phyloP scores from a whole-genome alignment of 1,140 invertebrate species.

The Paralvinella palmiformis region DNA sequence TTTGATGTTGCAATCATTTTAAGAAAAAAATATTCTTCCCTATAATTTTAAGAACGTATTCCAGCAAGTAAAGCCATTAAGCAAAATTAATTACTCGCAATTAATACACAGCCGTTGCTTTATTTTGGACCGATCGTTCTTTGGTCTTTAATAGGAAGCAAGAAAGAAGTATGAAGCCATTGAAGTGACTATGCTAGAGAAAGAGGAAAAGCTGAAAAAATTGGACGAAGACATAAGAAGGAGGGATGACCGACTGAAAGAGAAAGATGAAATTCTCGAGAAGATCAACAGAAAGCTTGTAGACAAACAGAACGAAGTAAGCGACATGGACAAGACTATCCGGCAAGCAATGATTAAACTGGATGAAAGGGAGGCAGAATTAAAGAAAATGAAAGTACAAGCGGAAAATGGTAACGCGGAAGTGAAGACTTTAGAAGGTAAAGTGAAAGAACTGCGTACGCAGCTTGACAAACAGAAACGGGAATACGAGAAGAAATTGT shows the following conservation, averaged over 20 bases:
- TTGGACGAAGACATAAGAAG: slow-evolving; percentile 19
- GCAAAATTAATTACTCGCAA: no score
- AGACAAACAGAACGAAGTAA: slow-evolving; percentile 18
- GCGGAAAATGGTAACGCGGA: slow-evolving; percentile 3
- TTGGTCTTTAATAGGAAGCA: no score
- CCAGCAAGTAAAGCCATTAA: no score
- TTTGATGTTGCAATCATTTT: background rate
- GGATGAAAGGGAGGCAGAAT: slow-evolving; percentile 9
- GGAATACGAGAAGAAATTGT: background rate
- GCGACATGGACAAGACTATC: slow-evolving; percentile 16
- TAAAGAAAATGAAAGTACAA: slow-evolving; percentile 2
- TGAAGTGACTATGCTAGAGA: slow-evolving; percentile 14
- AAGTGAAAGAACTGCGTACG: slow-evolving; percentile 16
- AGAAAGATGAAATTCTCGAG: slow-evolving; percentile 25
- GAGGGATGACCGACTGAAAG: slow-evolving; percentile 24
- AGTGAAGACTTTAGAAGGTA: slow-evolving; percentile 11
- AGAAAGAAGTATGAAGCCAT: no score
- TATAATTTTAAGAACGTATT: no score
- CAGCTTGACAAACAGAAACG: slow-evolving; percentile 1
- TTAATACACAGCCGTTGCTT: no score
- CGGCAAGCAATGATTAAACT: slow-evolving; percentile 15
- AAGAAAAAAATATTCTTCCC: no score
- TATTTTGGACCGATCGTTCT: no score
- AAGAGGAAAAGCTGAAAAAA: slow-evolving; percentile 16
- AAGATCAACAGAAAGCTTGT: slow-evolving; percentile 20